phyloP scores from a whole-genome alignment of 2,888 invertebrate species.

The Trichopria drosophilae region DNA sequence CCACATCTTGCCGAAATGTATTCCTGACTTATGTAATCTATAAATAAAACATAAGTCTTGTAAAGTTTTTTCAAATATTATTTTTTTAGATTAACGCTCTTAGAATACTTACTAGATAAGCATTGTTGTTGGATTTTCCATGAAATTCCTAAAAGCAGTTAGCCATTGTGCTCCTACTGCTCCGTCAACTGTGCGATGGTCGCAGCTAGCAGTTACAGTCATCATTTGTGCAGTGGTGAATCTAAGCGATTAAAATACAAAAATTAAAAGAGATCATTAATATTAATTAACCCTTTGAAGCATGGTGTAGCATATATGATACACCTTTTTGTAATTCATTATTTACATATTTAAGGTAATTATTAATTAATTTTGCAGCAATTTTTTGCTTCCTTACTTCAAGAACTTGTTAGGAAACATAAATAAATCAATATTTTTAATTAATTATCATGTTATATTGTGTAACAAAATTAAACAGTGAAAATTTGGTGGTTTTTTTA shows the following conservation, averaged over 20 bases:
- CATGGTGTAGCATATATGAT: too few species aligned
- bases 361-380: too few species aligned
- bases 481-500: too few species aligned
- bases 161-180: conserved; percentile 98
- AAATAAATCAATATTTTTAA: neutral
- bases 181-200: conserved; percentile 97
- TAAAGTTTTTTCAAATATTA: neutral
- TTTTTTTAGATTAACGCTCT: neutral
- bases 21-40: neutral
- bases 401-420: too few species aligned
- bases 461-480: too few species aligned
- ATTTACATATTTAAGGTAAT: too few species aligned
- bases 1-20: neutral
- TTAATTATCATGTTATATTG: too few species aligned
- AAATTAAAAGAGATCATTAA: neutral
- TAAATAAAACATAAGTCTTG: neutral
- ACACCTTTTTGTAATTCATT: too few species aligned
- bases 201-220: conserved; percentile 92
- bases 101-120: conserved; percentile 68
- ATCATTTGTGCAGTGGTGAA: conserved; percentile 76
- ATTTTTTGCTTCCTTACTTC: too few species aligned
- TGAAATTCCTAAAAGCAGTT: conserved; percentile 79
- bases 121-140: conserved; percentile 94
- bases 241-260: conserved; percentile 58
- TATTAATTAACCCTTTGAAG: conserved; percentile 14